Evolutionary conservation across 2,113 vertebrate species (phyloP).

Genomic region (Urocolius indicus): DNA sequence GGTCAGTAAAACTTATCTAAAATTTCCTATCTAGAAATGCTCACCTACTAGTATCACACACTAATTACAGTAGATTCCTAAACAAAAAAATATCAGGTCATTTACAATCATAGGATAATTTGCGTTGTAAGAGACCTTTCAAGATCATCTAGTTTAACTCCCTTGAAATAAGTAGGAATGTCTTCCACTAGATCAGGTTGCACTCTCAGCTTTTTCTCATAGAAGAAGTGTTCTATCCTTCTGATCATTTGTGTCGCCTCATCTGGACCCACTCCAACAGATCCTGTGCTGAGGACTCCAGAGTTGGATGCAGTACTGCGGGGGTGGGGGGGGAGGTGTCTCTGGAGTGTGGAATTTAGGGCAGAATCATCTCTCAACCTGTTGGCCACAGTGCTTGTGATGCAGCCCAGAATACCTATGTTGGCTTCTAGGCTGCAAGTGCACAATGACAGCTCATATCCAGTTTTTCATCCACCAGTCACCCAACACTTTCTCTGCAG

Average conservation of each 20-base stretch:
- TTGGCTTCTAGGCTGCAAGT: not conserved
- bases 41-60: not conserved
- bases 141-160: not conserved
- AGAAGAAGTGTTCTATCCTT: not conserved
- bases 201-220: not conserved
- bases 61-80: not conserved
- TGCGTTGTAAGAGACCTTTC: not conserved
- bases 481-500: not conserved
- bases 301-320: not conserved
- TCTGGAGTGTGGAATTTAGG: not conserved
- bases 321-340: too few relatives aligned
- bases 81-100: not conserved
- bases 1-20: not conserved
- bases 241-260: not conserved
- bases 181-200: not conserved
- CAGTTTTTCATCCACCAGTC: not conserved
- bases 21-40: not conserved
- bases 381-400: not conserved
- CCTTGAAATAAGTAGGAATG: not conserved
- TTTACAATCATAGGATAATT: not conserved
- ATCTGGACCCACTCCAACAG: not conserved
- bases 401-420: accelerated
- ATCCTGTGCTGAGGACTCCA: too few relatives aligned
- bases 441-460: not conserved
- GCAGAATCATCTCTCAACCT: not conserved